Conservation (phyloP, 2,797 vertebrate genomes). For the Enteromius argenteus region DNA sequence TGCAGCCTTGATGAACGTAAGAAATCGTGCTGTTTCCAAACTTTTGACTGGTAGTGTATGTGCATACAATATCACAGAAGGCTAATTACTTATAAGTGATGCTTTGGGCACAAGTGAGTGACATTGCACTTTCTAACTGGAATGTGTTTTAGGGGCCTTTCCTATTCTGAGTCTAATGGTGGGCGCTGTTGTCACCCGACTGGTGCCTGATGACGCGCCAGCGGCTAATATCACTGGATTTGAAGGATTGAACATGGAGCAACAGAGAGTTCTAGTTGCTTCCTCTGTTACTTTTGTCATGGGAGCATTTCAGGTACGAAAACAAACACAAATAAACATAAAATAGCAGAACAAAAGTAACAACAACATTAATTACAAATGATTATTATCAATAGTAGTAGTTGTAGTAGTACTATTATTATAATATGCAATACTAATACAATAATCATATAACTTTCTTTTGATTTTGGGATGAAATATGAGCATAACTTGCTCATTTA, state of each 20-base stretch:
- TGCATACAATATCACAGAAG: neutral
- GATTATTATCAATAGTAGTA: neutral
- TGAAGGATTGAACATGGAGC: slow-evolving; percentile 69
- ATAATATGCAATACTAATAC: neutral
- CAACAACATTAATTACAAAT: neutral
- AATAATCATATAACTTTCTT: neutral
- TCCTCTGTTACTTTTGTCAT: slow-evolving; percentile 85
- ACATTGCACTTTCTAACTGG: neutral
- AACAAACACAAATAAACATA: neutral
- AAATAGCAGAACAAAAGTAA: neutral
- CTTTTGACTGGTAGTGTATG: neutral
- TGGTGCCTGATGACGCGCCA: slow-evolving; percentile 74
- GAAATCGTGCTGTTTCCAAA: no score
- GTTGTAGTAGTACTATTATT: neutral
- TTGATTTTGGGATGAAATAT: neutral
- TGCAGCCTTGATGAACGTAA: no score
- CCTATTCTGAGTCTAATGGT: slow-evolving; percentile 94
- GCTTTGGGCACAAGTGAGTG: neutral
- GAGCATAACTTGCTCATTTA: neutral
- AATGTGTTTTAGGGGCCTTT: slow-evolving; percentile 84
- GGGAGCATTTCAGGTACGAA: slow-evolving; percentile 74
- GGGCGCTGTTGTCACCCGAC: slow-evolving; percentile 81
- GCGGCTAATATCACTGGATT: slow-evolving; percentile 72
- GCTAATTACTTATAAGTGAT: neutral
- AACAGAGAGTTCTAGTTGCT: slow-evolving; percentile 85